Percentiles rank a stretch among this genome's conserved stretches.
Conservation (phyloP, 2,888 invertebrate species). For the Mythimna ferrago region DNA sequence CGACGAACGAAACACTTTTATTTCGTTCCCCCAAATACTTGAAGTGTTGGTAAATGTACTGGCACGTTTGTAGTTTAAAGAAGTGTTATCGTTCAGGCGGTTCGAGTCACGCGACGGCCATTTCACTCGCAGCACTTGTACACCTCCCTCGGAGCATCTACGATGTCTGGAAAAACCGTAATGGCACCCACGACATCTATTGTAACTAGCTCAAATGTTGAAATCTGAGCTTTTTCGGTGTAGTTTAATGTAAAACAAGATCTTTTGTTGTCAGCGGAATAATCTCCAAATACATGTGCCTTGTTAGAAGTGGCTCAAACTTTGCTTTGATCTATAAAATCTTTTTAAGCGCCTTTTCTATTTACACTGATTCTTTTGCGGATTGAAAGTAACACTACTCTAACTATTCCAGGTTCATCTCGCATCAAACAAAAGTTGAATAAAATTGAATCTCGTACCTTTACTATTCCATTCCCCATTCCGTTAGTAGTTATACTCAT, state of each 20-base stretch:
- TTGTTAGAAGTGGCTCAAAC: neutral
- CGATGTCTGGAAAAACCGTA: conserved; percentile 47
- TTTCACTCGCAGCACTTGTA: conserved; percentile 46
- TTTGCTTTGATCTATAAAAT: neutral
- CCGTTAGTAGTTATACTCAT: conserved; percentile 43
- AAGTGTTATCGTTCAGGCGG: conserved; percentile 60
- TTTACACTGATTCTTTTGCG: conserved; percentile 2
- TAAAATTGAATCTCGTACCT: conserved; percentile 43
- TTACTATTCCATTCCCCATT: conserved; percentile 48
- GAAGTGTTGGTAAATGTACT: conserved; percentile 58
- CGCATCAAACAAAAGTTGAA: conserved; percentile 35
- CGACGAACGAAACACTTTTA: conserved; percentile 57
- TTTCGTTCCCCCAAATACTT: conserved; percentile 59
- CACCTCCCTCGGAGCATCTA: conserved; percentile 47
- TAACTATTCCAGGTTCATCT: conserved; percentile 15
- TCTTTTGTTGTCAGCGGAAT: conserved; percentile 29
- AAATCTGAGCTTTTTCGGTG: conserved; percentile 19
- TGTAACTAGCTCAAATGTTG: conserved; percentile 45
- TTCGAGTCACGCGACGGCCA: conserved; percentile 61
- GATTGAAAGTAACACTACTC: conserved; percentile 14
- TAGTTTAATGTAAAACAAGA: conserved; percentile 15
- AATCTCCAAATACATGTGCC: neutral
- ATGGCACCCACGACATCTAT: conserved; percentile 53
- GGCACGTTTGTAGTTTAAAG: conserved; percentile 60
- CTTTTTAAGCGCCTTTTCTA: neutral